Base-by-base conservation (phyloP, 2,797 vertebrate genomes). In the Stomatorhinus walkeri region DNA sequence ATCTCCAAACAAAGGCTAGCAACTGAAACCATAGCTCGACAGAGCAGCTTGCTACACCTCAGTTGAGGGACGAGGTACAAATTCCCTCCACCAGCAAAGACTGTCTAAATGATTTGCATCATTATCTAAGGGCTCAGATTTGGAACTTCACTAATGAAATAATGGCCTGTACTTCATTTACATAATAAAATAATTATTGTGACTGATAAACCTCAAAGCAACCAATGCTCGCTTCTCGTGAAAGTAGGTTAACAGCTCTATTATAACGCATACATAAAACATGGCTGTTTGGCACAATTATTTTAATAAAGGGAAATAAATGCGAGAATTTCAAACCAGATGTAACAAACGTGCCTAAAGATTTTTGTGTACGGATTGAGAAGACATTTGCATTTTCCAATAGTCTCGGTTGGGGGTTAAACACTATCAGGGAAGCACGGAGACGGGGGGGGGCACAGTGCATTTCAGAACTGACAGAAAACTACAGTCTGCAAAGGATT, bases 171-270 rank as follows among this genome's bases (percentile, higher is more conserved):
- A 88, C 90, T 92, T 95, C 94, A 96, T 96, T 96, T 96, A 92
- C 96, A 96, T 96, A 95, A 95, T 95, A 95, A 94, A 96, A 96
- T 96, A 95, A 96, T 96, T 95, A 96, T 93, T 93, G 94, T 92
- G 93, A 93, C 93, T 94, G 95, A 96, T 96, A 94, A 95, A 95
- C 92, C 95, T 96, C 94, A 95, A 95, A 95, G 94, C 94, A 94
- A 92, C 93, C 91, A 92, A 91, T 90, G 91, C 89, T 90, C 89
- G 51, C 61, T 81, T 89, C 89, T 48, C 81, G 48, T 64, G 76
- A 91, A 91, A 90, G 90, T 79, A 52, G 68, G 91, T 91, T 92
- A 92, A 92, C 90, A 85, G 90, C 89, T 90, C 89, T 56, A 89
- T 92, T 87, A 54, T 61, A 88, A 89, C 85, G 91, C 88, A 90